Evolutionary conservation across 2,113 vertebrate genomes (phyloP).

Genomic region (Geococcyx californianus): DNA sequence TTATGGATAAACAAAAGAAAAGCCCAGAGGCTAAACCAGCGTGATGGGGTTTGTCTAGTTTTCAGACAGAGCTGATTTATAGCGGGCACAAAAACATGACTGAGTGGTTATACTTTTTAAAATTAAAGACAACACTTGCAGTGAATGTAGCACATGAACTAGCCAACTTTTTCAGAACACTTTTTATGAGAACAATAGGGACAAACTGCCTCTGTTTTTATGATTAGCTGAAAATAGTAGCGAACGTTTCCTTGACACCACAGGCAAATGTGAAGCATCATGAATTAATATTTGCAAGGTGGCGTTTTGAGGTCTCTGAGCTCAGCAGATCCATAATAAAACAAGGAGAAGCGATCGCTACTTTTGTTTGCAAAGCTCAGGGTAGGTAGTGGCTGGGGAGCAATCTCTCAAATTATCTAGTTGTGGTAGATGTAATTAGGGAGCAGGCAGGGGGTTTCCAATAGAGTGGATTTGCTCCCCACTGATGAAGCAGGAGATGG

Average conservation of each 20-base stretch:
- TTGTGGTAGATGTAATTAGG: not conserved
- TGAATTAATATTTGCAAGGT: conserved; percentile 59
- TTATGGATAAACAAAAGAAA: conserved; percentile 34
- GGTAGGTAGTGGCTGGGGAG: not conserved
- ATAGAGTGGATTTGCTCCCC: not conserved
- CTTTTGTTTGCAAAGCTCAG: conserved; percentile 45
- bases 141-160: not conserved
- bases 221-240: conserved; percentile 9
- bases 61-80: conserved; percentile 48
- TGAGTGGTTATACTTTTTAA: not conserved
- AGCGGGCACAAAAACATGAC: not conserved
- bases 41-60: not conserved
- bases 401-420: conserved; percentile 19
- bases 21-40: conserved; percentile 1
- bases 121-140: conserved; percentile 6
- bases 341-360: not conserved
- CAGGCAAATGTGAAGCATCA: not conserved
- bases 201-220: conserved; percentile 11
- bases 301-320: conserved; percentile 35
- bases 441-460: not conserved
- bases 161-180: not conserved
- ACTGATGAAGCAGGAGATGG: not conserved
- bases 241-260: not conserved
- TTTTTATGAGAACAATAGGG: not conserved
- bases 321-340: conserved; percentile 34